These are phyloP conservation scores for Buteo buteo DNA, from an alignment of 2,113 vertebrate genomes.

Conservation along the genomic window DNA sequence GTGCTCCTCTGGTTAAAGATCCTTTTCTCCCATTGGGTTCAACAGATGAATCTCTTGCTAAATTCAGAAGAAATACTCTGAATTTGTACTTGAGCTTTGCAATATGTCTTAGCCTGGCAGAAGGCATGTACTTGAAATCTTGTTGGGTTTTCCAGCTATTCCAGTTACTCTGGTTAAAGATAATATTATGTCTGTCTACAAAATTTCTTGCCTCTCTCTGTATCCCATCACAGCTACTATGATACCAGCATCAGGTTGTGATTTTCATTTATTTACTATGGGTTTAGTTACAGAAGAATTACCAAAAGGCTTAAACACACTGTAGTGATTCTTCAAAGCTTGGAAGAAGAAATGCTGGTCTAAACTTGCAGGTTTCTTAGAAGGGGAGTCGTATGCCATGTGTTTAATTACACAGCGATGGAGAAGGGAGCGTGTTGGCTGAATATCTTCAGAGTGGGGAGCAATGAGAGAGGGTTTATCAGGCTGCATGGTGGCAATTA, in stretches of 20 bases:
- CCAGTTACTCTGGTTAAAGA: neutral
- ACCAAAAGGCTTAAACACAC: neutral
- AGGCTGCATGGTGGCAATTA: neutral
- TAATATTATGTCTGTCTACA: neutral
- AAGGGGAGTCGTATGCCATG: neutral
- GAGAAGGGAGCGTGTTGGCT: rapidly evolving
- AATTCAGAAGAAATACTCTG: neutral
- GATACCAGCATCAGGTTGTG: neutral
- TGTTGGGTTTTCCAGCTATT: neutral
- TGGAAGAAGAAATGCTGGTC: neutral
- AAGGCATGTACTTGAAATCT: rapidly evolving
- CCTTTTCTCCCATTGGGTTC: neutral
- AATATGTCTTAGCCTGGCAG: neutral
- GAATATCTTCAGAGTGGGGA: neutral
- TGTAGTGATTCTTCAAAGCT: neutral
- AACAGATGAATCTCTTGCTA: neutral
- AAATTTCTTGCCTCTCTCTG: neutral
- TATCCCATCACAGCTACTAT: neutral
- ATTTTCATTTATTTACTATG: neutral
- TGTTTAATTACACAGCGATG: neutral
- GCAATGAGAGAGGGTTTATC: neutral
- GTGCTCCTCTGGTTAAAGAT: neutral
- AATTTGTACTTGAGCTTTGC: neutral
- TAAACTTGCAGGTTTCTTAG: neutral
- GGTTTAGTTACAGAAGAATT: neutral